These are phyloP conservation scores for Indri indri DNA, from an alignment of 2,113 vertebrate species.

Conservation along the genomic window DNA sequence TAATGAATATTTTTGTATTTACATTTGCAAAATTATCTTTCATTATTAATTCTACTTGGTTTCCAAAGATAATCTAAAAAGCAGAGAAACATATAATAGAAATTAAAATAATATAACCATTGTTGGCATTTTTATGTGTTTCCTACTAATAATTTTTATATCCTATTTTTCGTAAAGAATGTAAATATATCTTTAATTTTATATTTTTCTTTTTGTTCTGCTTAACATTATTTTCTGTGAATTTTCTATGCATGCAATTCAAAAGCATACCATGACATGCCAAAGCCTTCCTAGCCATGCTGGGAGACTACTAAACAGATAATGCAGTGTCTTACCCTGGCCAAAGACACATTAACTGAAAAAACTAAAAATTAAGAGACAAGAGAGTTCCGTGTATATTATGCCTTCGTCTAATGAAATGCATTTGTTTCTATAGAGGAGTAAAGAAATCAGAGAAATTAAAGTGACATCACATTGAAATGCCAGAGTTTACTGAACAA, in stretches of 20 bases:
- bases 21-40: not conserved
- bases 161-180: not conserved
- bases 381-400: not conserved
- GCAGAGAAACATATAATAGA: not conserved
- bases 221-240: not conserved
- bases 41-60: not conserved
- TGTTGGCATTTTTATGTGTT: not conserved
- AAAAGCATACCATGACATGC: not conserved
- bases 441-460: not conserved
- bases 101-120: not conserved
- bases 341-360: not conserved
- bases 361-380: not conserved
- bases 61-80: not conserved
- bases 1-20: not conserved
- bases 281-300: not conserved
- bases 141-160: not conserved
- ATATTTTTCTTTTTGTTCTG: not conserved
- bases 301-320: not conserved
- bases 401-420: not conserved
- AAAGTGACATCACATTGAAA: slow-evolving; percentile 15
- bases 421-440: not conserved
- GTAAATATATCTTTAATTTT: not conserved
- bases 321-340: not conserved
- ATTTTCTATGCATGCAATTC: not conserved
- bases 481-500: not conserved